Evolutionary conservation across 1,140 invertebrate species (phyloP).

Genomic region (Nylanderia fulva): DNA sequence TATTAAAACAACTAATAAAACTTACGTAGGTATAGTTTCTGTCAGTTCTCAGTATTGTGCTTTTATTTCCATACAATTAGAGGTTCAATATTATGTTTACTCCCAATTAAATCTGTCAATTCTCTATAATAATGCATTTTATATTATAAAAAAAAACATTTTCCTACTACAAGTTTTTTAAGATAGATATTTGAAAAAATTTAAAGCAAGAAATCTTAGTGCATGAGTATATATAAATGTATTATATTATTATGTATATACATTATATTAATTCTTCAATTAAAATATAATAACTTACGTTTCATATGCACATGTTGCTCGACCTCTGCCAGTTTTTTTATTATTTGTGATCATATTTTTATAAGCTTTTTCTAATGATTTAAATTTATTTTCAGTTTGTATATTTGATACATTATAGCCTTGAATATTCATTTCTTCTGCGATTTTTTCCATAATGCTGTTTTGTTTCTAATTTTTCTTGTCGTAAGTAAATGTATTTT

Average conservation of each 20-base stretch:
- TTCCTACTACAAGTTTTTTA: neutral
- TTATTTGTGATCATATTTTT: constrained; percentile 7
- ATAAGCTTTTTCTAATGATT: neutral
- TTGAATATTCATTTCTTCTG: constrained; percentile 1
- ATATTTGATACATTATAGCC: neutral
- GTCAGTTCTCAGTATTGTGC: neutral
- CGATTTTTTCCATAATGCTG: constrained; percentile 4
- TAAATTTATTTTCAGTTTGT: neutral
- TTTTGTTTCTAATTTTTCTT: constrained; percentile 16
- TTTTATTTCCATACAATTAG: neutral
- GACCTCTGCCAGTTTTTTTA: neutral
- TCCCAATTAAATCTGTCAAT: neutral
- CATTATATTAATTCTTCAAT: neutral
- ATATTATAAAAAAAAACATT: constrained; percentile 10
- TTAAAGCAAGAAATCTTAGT: neutral
- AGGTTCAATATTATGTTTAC: constrained; percentile 7
- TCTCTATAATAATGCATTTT: constrained; percentile 17
- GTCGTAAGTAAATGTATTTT: neutral
- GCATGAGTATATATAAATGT: neutral
- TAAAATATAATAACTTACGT: neutral
- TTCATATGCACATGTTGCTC: neutral
- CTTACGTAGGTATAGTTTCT: neutral
- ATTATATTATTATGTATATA: no score
- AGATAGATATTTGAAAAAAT: neutral
- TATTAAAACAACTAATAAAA: constrained; percentile 3